Evolutionary conservation across 2,797 vertebrate species (phyloP).

Genomic region (Centroberyx gerrardi): DNA sequence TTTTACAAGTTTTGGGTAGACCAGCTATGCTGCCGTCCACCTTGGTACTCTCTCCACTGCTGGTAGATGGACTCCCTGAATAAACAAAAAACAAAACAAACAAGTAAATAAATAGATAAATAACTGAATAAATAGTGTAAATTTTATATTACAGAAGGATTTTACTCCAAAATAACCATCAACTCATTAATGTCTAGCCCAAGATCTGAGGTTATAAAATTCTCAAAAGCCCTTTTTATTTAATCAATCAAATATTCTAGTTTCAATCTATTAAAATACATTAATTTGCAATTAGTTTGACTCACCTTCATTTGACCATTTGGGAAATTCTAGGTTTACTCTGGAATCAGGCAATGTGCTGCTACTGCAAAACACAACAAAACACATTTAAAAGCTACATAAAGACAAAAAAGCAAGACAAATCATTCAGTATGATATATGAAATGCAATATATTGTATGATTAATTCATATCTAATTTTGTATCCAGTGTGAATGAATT

Average conservation of each 20-base stretch:
- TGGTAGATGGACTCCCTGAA: constrained; percentile 95
- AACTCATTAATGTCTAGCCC: background rate
- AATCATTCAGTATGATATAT: background rate
- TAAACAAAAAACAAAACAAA: constrained; percentile 17
- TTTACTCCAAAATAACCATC: too few species aligned
- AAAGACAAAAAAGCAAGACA: background rate
- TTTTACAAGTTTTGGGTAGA: constrained; percentile 82
- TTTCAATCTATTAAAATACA: background rate
- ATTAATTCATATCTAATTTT: background rate
- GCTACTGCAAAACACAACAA: constrained; percentile 76
- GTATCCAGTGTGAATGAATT: background rate
- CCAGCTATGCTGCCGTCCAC: constrained; percentile 86
- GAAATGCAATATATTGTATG: background rate
- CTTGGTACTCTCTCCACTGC: constrained; percentile 92
- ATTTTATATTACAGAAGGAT: too few species aligned
- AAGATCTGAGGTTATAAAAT: too few species aligned
- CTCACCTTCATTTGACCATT: constrained; percentile 94
- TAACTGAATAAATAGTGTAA: too few species aligned
- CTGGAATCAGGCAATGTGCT: constrained; percentile 86
- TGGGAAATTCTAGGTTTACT: constrained; percentile 90
- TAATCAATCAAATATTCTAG: background rate
- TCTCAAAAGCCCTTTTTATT: background rate
- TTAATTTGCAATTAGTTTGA: background rate
- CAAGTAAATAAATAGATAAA: background rate
- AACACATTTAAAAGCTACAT: constrained; percentile 9